A percentile compares a stretch with the other conserved stretches of the same genome.
phyloP scores from a whole-genome alignment of 2,888 invertebrate species.

The Lasioglossum marginatum region DNA sequence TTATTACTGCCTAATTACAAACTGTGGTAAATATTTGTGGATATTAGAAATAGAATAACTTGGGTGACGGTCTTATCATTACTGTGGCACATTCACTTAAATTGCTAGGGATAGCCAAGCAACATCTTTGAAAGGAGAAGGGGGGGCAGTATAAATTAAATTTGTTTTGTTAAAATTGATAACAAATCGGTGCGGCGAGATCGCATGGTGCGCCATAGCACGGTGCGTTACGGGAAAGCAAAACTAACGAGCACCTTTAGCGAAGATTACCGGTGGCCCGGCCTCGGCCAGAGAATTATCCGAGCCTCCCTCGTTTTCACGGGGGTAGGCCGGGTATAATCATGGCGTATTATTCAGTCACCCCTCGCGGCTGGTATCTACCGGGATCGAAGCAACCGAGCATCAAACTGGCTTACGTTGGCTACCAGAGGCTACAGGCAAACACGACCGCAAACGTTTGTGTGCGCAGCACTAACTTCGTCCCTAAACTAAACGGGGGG shows the following conservation, averaged over 20 bases:
- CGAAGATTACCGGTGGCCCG: constrained; percentile 53
- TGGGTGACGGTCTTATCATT: no score
- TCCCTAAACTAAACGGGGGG: constrained; percentile 65
- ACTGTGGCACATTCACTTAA: no score
- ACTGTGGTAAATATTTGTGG: no score
- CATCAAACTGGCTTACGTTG: constrained; percentile 83
- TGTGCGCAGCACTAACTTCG: constrained; percentile 66
- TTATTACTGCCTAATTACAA: no score
- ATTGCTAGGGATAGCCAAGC: no score
- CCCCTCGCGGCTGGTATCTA: constrained; percentile 74
- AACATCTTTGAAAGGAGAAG: no score
- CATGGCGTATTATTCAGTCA: constrained; percentile 74
- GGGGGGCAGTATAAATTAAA: no score
- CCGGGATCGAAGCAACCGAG: constrained; percentile 79
- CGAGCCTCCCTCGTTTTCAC: constrained; percentile 56
- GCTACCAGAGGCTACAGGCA: constrained; percentile 69
- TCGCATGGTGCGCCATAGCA: neutral
- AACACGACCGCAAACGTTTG: constrained; percentile 78
- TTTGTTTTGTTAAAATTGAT: no score
- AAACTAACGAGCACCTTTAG: constrained; percentile 63
- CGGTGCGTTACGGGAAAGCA: constrained; percentile 36
- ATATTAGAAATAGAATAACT: no score
- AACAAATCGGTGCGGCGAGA: neutral
- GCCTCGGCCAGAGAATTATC: constrained; percentile 50
- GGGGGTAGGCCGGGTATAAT: constrained; percentile 71